Conservation (phyloP, 2,797 vertebrate species). For the Acrossocheilus fasciatus region DNA sequence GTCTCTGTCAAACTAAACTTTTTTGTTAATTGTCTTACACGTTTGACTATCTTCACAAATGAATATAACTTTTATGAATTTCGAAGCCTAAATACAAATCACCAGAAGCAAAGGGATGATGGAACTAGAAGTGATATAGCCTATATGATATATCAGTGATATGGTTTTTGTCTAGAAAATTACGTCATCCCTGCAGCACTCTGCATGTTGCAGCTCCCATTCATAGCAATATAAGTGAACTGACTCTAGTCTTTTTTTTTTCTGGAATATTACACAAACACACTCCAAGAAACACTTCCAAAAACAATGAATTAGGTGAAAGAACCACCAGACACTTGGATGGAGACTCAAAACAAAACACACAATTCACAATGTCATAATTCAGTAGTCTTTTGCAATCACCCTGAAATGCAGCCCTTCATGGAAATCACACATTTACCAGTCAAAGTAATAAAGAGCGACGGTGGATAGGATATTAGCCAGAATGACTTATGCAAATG, state of each 20-base stretch:
- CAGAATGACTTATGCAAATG: constrained; percentile 53
- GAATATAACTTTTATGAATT: not conserved
- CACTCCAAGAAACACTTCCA: not conserved
- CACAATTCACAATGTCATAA: constrained; percentile 8
- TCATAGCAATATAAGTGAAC: not conserved
- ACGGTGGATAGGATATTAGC: constrained; percentile 10
- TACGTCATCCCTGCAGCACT: not conserved
- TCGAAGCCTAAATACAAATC: not conserved
- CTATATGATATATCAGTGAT: too few relatives aligned
- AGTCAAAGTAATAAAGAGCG: constrained; percentile 36
- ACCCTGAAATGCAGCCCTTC: not conserved
- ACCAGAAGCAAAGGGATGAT: not conserved
- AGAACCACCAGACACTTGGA: not conserved
- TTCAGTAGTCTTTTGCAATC: not conserved
- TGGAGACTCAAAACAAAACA: not conserved
- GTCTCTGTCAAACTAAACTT: not conserved
- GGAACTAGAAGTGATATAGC: not conserved
- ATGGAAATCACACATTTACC: constrained; percentile 59
- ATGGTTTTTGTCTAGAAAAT: not conserved
- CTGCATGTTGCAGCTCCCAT: not conserved
- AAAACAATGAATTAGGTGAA: not conserved
- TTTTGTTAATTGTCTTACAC: not conserved
- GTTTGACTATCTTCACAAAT: not conserved
- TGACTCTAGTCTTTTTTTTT: not conserved
- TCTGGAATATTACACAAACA: not conserved